Percentiles rank a stretch among this genome's conserved stretches.
These are phyloP conservation scores for Lepus americanus DNA, from an alignment of 2,113 vertebrate genomes.

Conservation along the genomic window DNA sequence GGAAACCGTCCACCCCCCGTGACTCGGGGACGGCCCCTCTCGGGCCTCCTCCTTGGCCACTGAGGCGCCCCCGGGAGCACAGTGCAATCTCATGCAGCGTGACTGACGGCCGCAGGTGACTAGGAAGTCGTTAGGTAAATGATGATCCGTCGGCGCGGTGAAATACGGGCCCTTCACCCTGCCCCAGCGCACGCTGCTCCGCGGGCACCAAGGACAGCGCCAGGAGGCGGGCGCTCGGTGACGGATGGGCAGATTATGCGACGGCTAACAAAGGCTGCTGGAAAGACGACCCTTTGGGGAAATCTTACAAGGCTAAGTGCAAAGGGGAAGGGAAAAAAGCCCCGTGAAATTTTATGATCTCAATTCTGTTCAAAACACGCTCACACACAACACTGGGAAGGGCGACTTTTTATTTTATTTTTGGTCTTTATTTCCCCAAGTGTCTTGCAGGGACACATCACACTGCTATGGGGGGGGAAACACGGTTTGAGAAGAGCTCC, in stretches of 20 bases:
- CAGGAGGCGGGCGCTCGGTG: accelerated
- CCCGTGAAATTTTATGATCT: not conserved
- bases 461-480: not conserved
- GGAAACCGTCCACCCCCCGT: accelerated
- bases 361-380: not conserved
- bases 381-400: not conserved
- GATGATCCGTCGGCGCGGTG: accelerated
- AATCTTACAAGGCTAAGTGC: no score
- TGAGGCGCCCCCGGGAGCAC: not conserved
- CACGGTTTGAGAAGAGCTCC: not conserved
- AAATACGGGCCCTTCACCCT: accelerated
- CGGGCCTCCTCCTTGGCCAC: not conserved
- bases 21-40: accelerated
- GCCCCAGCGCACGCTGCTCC: accelerated
- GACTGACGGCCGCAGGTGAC: not conserved
- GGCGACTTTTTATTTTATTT: not conserved
- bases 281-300: not conserved
- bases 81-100: no score
- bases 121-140: not conserved
- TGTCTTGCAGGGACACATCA: not conserved
- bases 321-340: not conserved
- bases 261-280: not conserved
- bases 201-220: not conserved
- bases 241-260: accelerated
- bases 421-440: not conserved